Evolutionary conservation across 2,113 vertebrate genomes (phyloP).

Genomic region (Phodopus roborovskii): DNA sequence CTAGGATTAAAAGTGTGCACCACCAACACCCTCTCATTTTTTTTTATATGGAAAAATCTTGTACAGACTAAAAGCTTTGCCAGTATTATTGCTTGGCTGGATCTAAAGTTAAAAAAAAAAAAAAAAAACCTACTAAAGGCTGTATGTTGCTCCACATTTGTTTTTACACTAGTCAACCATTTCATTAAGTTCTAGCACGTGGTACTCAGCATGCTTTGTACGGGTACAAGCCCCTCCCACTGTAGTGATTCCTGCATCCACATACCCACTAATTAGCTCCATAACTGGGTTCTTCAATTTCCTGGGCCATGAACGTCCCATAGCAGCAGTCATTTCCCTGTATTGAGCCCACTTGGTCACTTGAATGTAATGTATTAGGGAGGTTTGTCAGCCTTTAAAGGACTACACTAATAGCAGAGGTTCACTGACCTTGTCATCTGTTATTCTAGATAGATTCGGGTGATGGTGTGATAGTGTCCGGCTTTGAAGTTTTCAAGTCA

Average conservation of each 20-base stretch:
- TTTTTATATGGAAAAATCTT: conserved; percentile 53
- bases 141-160: conserved; percentile 15
- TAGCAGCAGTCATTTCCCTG: conserved; percentile 10
- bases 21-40: not conserved
- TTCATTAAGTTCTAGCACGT: not conserved
- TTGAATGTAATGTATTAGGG: conserved; percentile 44
- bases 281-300: conserved; percentile 32
- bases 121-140: not conserved
- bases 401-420: conserved; percentile 53
- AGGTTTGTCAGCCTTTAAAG: conserved; percentile 29
- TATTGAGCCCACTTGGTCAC: not conserved
- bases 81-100: conserved; percentile 22
- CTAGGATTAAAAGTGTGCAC: no score
- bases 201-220: not conserved
- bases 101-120: not conserved
- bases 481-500: conserved; percentile 60
- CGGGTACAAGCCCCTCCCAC: not conserved
- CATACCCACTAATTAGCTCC: conserved; percentile 30
- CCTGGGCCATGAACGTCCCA: not conserved
- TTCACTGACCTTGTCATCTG: not conserved
- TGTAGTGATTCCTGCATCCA: not conserved
- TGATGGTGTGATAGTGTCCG: conserved; percentile 58
- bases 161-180: conserved; percentile 11
- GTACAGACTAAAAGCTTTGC: conserved; percentile 64
- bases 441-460: conserved; percentile 50